Base-by-base conservation (phyloP, 2,888 invertebrate species). In the Pediacus dermestoides region DNA sequence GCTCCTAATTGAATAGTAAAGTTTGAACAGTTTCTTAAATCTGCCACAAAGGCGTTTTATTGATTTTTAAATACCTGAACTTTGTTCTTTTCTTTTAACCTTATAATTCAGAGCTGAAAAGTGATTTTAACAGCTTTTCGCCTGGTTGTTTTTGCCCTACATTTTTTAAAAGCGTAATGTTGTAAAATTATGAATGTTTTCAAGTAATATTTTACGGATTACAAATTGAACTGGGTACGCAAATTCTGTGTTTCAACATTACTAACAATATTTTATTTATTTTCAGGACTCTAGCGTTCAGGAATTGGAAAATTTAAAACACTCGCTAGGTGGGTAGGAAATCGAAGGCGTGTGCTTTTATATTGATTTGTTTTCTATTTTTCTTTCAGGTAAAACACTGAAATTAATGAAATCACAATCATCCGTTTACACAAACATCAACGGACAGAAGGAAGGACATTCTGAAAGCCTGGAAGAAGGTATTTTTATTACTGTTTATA, bases 241-340 rank as follows among this genome's bases (percentile, higher is more conserved):
- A n/a, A n/a, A n/a, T n/a, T n/a, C n/a, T n/a, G n/a, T n/a, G n/a
- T n/a, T n/a, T n/a, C n/a, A n/a, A n/a, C n/a, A n/a, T n/a, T n/a
- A n/a, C n/a, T n/a, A n/a, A n/a, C n/a, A n/a, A n/a, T n/a, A n/a
- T n/a, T n/a, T n/a, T n/a, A n/a, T n/a, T n/a, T 52, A 50, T 32
- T 63, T 73, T 52, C 65, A 70, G 55, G 75, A 76, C 50, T 68
- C 70, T 36, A 74, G 74, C 55, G 76, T 76, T 2, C 62, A 65
- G 37, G 74, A 76, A 52, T 59, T 76, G 48, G 74, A 76, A 54
- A 71, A 70, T 44, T 54, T 74, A 38, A 73, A 73, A 54, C 67
- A 69, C 48, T 60, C 65, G 4, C 48, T 63, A 40, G 64, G 64
- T 63, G 49, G 64, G 61, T 55, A 39, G 3, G n/a, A n/a, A n/a